Percentiles rank a stretch among this genome's conserved stretches.
Conservation (phyloP, 2,113 vertebrate species). For the Formicarius rufipectus region DNA sequence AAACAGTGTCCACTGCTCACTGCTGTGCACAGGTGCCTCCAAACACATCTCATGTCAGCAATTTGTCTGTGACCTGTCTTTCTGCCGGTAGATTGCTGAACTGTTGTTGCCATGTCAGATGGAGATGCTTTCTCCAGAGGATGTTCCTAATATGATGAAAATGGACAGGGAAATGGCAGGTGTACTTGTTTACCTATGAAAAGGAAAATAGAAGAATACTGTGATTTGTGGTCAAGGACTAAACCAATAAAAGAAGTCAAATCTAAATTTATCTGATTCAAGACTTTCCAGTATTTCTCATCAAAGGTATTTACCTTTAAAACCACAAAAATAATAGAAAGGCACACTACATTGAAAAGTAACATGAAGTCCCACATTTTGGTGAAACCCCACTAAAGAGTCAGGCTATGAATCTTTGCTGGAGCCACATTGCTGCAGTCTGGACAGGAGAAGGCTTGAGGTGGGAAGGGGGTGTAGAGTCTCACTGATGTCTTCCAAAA, state of each 20-base stretch:
- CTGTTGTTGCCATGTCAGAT: not conserved
- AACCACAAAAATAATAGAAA: not conserved
- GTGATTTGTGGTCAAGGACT: not conserved
- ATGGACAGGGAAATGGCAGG: not conserved
- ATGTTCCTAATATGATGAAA: not conserved
- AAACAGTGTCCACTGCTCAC: not conserved
- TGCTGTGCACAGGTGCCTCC: not conserved
- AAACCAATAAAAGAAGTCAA: not conserved
- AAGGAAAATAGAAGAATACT: not conserved
- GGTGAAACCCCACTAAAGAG: not conserved
- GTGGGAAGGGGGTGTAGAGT: rapidly evolving
- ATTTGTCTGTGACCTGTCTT: not conserved
- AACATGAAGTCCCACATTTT: not conserved
- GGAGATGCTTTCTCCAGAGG: not conserved
- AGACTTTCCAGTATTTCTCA: not conserved
- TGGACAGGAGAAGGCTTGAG: not conserved
- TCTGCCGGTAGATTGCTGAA: not conserved
- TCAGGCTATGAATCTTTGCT: not conserved
- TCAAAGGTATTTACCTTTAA: not conserved
- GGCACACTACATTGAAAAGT: rapidly evolving
- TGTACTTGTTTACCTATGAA: not conserved
- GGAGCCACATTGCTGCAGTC: not conserved
- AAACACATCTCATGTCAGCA: not conserved
- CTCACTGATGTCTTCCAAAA: not conserved
- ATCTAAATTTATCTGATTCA: not conserved